Evolutionary conservation across 2,888 invertebrate species (phyloP).

Genomic region (Smittia sp.): DNA sequence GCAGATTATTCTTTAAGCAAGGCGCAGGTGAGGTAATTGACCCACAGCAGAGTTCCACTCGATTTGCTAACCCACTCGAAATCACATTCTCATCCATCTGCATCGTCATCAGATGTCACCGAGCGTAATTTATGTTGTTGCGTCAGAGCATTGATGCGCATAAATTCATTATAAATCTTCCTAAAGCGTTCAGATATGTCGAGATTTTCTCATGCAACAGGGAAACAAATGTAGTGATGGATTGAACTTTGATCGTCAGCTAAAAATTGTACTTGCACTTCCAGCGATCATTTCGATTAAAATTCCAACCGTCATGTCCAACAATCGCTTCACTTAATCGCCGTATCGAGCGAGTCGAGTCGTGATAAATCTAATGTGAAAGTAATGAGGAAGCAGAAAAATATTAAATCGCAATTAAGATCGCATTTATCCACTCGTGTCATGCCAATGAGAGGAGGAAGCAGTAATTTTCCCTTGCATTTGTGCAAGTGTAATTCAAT

Average conservation of each 20-base stretch:
- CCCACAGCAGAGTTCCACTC: neutral
- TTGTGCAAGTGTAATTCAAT: constrained; percentile 24
- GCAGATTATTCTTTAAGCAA: too few relatives aligned
- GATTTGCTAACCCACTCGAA: neutral
- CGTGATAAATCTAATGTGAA: neutral
- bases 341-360: neutral
- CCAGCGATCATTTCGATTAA: too few relatives aligned
- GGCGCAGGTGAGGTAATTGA: too few relatives aligned
- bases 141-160: neutral
- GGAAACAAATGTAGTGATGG: too few relatives aligned
- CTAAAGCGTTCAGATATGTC: too few relatives aligned
- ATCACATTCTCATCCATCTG: neutral
- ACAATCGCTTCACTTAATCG: too few relatives aligned
- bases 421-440: neutral
- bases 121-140: neutral
- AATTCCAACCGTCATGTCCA: too few relatives aligned
- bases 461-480: neutral
- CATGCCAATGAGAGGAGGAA: neutral
- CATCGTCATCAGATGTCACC: neutral
- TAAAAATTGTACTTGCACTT: too few relatives aligned
- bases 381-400: neutral
- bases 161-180: too few relatives aligned
- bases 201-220: too few relatives aligned
- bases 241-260: too few relatives aligned
- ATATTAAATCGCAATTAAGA: neutral